Percentiles rank a stretch among this genome's conserved stretches.
These are phyloP conservation scores for Sorex fumeus DNA, from an alignment of 2,113 vertebrate genomes.

Conservation along the genomic window DNA sequence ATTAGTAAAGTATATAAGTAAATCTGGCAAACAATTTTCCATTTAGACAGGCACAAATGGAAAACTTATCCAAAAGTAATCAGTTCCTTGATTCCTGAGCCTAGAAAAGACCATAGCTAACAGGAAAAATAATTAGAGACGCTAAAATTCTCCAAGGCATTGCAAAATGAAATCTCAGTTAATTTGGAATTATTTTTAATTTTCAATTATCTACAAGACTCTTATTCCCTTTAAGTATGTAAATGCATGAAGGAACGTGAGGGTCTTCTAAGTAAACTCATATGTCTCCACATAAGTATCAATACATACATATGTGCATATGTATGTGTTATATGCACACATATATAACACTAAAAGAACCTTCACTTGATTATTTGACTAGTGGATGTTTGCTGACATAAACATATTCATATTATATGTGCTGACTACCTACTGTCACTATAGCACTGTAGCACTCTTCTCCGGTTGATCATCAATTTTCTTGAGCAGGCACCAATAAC, in stretches of 20 bases:
- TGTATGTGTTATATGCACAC: not conserved
- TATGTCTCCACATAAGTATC: too few relatives aligned
- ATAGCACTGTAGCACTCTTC: too few relatives aligned
- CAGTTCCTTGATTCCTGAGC: not conserved
- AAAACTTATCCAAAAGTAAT: conserved; percentile 49
- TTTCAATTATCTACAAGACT: conserved; percentile 10
- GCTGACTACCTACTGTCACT: not conserved
- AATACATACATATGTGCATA: not conserved
- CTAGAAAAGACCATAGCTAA: conserved; percentile 21
- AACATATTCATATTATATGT: not conserved
- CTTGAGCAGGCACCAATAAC: too few relatives aligned
- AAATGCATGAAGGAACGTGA: not conserved
- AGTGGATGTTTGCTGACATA: not conserved
- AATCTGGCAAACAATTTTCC: conserved; percentile 69
- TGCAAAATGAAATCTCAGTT: conserved; percentile 31
- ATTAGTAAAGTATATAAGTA: conserved; percentile 52
- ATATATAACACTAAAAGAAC: not conserved
- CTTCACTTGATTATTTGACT: not conserved
- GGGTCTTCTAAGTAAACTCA: not conserved
- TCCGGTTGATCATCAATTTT: too few relatives aligned
- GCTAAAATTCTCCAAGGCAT: not conserved
- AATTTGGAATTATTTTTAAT: conserved; percentile 56
- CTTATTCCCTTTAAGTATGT: not conserved
- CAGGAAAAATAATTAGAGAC: conserved; percentile 1
- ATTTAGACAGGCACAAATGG: conserved; percentile 55